These are phyloP conservation scores for Accipiter cooperii DNA, from an alignment of 2,113 vertebrate species.

Conservation along the genomic window DNA sequence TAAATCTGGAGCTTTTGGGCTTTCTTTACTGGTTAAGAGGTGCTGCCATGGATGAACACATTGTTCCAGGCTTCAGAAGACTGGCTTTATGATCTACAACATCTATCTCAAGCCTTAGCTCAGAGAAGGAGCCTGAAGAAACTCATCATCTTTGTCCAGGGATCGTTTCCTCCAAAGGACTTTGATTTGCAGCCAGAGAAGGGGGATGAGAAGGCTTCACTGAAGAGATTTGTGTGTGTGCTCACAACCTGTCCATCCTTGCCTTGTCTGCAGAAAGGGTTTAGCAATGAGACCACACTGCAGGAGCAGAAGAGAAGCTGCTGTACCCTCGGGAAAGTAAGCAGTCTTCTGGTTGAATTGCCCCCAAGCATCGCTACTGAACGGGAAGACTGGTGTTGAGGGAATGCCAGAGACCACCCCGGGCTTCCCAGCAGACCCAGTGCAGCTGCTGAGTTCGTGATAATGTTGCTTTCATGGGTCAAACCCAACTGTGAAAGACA, in stretches of 20 bases:
- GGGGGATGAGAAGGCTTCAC: not conserved
- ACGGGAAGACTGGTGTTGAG: accelerated
- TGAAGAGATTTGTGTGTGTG: not conserved
- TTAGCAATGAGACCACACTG: not conserved
- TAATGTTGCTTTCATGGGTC: not conserved
- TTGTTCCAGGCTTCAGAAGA: not conserved
- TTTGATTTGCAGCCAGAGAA: not conserved
- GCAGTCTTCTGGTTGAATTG: not conserved
- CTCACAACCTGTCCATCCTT: not conserved
- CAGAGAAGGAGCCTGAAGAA: not conserved
- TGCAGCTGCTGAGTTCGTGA: accelerated
- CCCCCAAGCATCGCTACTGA: accelerated
- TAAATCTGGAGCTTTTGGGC: not conserved
- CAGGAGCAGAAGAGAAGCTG: not conserved
- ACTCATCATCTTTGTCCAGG: not conserved
- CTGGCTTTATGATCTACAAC: not conserved
- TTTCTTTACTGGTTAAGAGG: not conserved
- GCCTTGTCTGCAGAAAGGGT: not conserved
- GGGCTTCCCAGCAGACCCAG: not conserved
- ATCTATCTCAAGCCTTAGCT: not conserved
- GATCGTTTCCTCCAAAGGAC: not conserved
- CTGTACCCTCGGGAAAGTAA: not conserved
- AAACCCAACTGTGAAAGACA: not conserved
- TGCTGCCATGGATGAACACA: not conserved
- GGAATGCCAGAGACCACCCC: not conserved